Percentiles rank a stretch among this genome's conserved stretches.
phyloP scores from a whole-genome alignment of 2,797 vertebrate genomes.

The Pitangus sulphuratus region DNA sequence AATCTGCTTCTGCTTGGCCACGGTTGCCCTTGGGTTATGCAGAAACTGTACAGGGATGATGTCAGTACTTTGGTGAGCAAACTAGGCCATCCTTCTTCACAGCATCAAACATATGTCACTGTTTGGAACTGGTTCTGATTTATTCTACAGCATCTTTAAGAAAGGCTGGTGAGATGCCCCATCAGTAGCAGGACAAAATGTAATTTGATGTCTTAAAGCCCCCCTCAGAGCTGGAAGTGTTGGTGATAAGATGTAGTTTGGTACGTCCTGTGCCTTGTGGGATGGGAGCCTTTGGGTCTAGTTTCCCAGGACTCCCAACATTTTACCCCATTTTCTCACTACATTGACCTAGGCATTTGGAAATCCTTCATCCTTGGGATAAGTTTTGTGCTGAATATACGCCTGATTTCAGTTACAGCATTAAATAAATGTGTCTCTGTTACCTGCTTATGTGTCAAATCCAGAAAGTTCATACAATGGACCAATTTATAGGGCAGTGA shows the following conservation, averaged over 20 bases:
- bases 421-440: background rate
- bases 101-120: background rate
- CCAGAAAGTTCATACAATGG: background rate
- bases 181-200: background rate
- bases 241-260: background rate
- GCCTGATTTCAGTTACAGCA: background rate
- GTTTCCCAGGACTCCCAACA: background rate
- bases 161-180: background rate
- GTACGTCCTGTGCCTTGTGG: background rate
- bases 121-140: background rate
- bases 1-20: background rate
- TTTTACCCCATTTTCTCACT: background rate
- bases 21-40: background rate
- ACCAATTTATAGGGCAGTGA: background rate
- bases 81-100: background rate
- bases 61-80: background rate
- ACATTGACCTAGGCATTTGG: background rate
- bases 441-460: background rate
- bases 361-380: background rate
- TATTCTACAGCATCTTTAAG: background rate
- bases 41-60: background rate
- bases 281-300: background rate
- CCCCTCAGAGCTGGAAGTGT: background rate
- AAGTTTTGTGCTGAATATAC: background rate
- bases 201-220: background rate